These are phyloP conservation scores for Drosophila dives DNA, from an alignment of 2,888 invertebrate genomes.

Conservation along the genomic window DNA sequence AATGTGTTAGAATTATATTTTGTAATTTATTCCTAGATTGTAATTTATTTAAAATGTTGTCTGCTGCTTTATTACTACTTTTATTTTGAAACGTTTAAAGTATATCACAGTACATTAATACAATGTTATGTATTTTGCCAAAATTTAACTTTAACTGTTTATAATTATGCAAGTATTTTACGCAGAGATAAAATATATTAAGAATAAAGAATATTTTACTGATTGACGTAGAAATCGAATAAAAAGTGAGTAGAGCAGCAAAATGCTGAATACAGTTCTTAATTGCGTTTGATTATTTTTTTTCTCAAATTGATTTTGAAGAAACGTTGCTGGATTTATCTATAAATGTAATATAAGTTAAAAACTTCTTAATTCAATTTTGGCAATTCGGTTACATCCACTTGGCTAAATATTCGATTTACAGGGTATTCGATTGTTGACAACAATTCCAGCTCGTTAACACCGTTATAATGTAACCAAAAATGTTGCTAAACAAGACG, in stretches of 20 bases:
- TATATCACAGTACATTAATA: too few relatives aligned
- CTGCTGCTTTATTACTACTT: background rate
- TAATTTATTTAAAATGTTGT: background rate
- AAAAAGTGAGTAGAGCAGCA: background rate
- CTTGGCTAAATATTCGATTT: background rate
- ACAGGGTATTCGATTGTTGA: constrained; percentile 12
- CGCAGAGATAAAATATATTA: background rate
- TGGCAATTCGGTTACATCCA: background rate
- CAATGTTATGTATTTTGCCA: background rate
- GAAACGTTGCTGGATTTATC: background rate
- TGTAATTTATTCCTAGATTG: background rate
- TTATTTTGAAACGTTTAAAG: background rate
- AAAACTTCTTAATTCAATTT: background rate
- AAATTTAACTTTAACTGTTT: background rate
- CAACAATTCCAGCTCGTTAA: constrained; percentile 15
- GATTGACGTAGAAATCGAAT: background rate
- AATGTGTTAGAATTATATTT: background rate
- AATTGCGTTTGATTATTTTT: background rate
- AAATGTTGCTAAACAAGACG: constrained; percentile 50
- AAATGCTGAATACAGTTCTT: background rate
- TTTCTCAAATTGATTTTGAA: background rate
- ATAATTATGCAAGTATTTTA: too few relatives aligned
- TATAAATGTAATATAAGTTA: background rate
- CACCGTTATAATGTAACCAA: constrained; percentile 55
- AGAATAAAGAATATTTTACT: too few relatives aligned